phyloP scores from a whole-genome alignment of 2,113 vertebrate genomes.

The Herpailurus yagouaroundi region DNA sequence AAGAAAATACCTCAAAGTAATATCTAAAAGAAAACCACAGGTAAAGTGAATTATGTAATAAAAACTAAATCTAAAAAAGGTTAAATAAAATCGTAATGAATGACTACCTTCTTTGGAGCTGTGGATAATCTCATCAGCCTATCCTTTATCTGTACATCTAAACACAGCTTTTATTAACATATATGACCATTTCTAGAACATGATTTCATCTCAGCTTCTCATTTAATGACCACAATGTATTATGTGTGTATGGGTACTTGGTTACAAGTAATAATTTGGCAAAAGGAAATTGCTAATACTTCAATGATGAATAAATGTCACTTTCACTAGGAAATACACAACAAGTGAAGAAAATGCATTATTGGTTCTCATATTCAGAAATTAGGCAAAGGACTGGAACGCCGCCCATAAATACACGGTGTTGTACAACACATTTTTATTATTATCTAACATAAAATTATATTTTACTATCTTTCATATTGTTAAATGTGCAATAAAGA shows the following conservation, averaged over 20 bases:
- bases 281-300: conserved; percentile 49
- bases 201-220: not conserved
- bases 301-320: conserved; percentile 44
- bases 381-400: conserved; percentile 26
- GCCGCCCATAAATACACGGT: not conserved
- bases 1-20: not conserved
- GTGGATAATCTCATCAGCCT: not conserved
- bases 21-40: not conserved
- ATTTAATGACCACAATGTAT: not conserved
- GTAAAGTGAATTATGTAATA: conserved; percentile 8
- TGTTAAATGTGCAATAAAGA: conserved; percentile 68
- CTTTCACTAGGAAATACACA: conserved; percentile 12
- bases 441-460: conserved; percentile 71
- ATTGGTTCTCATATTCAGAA: conserved; percentile 47
- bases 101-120: not conserved
- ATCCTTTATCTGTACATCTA: not conserved
- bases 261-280: conserved; percentile 26
- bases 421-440: conserved; percentile 45
- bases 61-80: not conserved
- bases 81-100: not conserved
- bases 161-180: not conserved
- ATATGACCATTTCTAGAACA: not conserved
- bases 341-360: conserved; percentile 27
- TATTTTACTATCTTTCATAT: conserved; percentile 67
- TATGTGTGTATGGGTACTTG: not conserved